Evolutionary conservation across 1,140 invertebrate species (phyloP), one percentile per base, ranked within the genome.

Genomic region (Cydia splendana): DNA sequence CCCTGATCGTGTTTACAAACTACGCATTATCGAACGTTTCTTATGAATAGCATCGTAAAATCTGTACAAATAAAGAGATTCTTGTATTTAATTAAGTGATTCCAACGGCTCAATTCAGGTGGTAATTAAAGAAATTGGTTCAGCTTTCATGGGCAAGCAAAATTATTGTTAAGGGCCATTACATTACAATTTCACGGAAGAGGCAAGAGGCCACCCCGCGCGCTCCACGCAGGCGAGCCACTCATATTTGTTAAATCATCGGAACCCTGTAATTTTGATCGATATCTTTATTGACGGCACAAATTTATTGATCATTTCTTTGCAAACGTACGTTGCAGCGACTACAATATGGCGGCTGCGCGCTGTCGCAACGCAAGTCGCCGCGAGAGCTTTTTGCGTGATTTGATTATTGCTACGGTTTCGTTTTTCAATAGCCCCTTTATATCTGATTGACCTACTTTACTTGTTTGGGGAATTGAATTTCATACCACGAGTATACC

Each of bases 231-330:
- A 79, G 85, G 84, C 88, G 85, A 88, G 86, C 85, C 79, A 76
- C 81, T 87, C 86, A 86, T 92, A 91, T 91, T 92, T 92, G 88
- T 90, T 91, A 93, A 91, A 91, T 89, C 88, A 92, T 89, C 89
- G 82, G 85, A 88, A 87, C 89, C 89, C 90, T 93, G 86, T 93
- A 93, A 93, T 93, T 93, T 93, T 93, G 91, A 93, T 93, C 90
- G 87, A 91, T 92, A 93, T 93, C 91, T 93, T 93, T 90, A 92
- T 91, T 88, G 89, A 86, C 84, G 84, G 87, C 81, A 82, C 81
- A 89, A 89, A 91, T 90, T 93, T 93, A 93, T 92, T 90, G 89
- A 88, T 88, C 85, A 90, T 91, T 91, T 90, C 87, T 89, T 90
- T 85, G 82, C 85, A 89, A 90, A 91, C 84, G 82, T 85, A 84